These are phyloP conservation scores for Ataeniobius toweri DNA, from an alignment of 2,797 vertebrate genomes.

Conservation along the genomic window DNA sequence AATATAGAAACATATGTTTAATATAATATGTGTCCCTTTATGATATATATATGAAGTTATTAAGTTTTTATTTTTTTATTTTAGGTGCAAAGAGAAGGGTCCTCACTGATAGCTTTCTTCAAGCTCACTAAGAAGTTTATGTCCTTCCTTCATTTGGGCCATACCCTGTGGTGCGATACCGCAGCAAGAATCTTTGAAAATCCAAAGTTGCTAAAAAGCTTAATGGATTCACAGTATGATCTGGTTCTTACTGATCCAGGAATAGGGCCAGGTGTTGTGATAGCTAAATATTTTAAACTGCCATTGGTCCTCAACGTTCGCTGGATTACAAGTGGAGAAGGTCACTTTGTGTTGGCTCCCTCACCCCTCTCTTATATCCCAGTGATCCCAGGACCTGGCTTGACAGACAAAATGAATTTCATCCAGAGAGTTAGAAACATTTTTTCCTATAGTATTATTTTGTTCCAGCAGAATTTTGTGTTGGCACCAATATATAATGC, in stretches of 20 bases:
- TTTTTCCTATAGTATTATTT: constrained; percentile 50
- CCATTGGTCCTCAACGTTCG: constrained; percentile 75
- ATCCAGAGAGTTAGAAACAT: constrained; percentile 73
- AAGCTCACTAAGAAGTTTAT: constrained; percentile 61
- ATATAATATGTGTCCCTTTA: not conserved
- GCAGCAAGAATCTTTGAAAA: constrained; percentile 52
- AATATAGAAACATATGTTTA: not conserved
- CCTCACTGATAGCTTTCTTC: constrained; percentile 58
- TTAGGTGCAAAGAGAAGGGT: constrained; percentile 56
- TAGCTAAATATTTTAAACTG: constrained; percentile 77
- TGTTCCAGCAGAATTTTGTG: constrained; percentile 55
- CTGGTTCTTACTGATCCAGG: constrained; percentile 77
- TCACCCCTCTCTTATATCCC: constrained; percentile 79
- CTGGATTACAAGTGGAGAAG: constrained; percentile 74
- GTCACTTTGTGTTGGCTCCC: constrained; percentile 73
- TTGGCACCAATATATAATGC: constrained; percentile 55
- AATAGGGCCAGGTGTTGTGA: constrained; percentile 53
- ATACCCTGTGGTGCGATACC: constrained; percentile 36
- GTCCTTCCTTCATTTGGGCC: constrained; percentile 43
- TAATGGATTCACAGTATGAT: constrained; percentile 69
- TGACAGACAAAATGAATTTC: constrained; percentile 78
- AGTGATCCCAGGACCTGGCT: constrained; percentile 59
- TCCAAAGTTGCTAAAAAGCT: constrained; percentile 44
- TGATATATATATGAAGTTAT: not conserved
- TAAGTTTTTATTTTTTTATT: not conserved